phyloP scores from a whole-genome alignment of 2,797 vertebrate species.

The Sibirionetta formosa region DNA sequence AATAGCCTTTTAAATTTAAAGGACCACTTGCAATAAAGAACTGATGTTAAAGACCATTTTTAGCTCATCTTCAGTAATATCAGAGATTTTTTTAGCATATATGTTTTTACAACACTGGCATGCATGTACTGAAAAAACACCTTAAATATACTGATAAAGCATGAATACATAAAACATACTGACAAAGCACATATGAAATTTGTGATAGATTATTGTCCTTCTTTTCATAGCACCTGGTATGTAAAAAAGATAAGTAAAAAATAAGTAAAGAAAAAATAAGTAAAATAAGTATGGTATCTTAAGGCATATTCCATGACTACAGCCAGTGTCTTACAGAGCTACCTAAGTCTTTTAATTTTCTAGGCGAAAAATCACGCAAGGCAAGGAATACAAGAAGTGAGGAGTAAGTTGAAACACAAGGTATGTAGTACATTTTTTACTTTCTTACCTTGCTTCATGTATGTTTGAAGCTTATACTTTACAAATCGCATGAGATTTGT shows the following conservation, averaged over 20 bases:
- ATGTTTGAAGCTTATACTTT: constrained; percentile 80
- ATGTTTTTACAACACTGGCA: neutral
- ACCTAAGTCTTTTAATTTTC: constrained; percentile 45
- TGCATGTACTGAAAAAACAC: neutral
- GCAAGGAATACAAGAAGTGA: constrained; percentile 94
- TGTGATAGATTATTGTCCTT: neutral
- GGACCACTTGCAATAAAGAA: constrained; percentile 25
- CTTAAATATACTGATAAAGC: neutral
- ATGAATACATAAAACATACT: neutral
- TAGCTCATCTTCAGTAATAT: neutral
- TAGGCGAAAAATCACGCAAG: constrained; percentile 96
- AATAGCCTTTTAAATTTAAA: constrained; percentile 16
- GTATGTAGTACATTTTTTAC: constrained; percentile 81
- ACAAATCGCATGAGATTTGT: constrained; percentile 78
- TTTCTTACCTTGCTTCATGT: constrained; percentile 58
- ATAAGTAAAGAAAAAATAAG: neutral
- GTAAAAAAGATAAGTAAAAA: neutral
- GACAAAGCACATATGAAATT: neutral
- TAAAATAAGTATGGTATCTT: neutral
- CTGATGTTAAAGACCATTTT: neutral
- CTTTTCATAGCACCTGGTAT: neutral
- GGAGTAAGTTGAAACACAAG: constrained; percentile 93
- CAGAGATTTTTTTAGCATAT: neutral
- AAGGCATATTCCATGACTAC: neutral
- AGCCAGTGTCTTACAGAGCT: neutral